Percentiles rank a stretch among this genome's conserved stretches.
phyloP scores from a whole-genome alignment of 2,113 vertebrate species.

The Salvelinus alpinus region DNA sequence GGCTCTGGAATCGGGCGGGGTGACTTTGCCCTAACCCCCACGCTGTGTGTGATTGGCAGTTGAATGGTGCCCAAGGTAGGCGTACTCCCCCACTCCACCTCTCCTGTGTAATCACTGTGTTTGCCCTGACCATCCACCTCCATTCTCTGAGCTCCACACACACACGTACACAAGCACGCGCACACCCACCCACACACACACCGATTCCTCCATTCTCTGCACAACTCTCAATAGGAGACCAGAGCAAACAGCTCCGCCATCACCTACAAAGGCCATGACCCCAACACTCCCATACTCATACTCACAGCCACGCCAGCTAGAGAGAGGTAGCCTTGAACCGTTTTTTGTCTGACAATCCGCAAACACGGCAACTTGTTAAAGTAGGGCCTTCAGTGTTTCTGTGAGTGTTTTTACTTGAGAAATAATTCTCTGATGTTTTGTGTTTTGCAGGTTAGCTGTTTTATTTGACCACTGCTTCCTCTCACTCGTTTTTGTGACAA shows the following conservation, averaged over 20 bases:
- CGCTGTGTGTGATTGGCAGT: constrained; percentile 29
- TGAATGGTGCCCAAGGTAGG: constrained; percentile 25
- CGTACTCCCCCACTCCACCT: background rate
- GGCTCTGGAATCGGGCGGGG: constrained; percentile 32
- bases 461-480: too few relatives aligned
- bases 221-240: background rate
- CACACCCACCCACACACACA: constrained; percentile 3
- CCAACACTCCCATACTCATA: background rate
- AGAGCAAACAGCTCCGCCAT: background rate
- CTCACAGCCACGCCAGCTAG: background rate
- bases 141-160: constrained; percentile 16
- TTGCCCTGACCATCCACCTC: background rate
- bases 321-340: background rate
- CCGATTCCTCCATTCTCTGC: constrained; percentile 11
- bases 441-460: too few relatives aligned
- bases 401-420: too few relatives aligned
- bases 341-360: too few relatives aligned
- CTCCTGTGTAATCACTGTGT: background rate
- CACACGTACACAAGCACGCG: background rate
- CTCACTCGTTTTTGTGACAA: too few relatives aligned
- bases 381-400: too few relatives aligned
- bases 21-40: background rate
- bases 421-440: too few relatives aligned
- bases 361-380: too few relatives aligned
- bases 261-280: background rate